Base-by-base conservation (phyloP, 1,140 invertebrate species). In the Philotrypesis tridentata region DNA sequence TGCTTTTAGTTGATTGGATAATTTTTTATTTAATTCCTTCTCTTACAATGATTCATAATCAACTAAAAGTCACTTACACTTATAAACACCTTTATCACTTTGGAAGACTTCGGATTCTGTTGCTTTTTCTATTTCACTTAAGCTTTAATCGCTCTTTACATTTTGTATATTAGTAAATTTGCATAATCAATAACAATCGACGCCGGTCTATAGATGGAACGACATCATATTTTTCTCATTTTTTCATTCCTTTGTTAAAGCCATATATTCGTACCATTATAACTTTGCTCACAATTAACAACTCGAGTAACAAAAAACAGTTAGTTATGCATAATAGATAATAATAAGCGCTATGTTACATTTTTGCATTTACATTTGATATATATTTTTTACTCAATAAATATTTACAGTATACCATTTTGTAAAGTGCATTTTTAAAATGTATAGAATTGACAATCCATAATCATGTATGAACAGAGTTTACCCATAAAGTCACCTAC, bases 91-190 rank as follows among this genome's bases (percentile, higher is more conserved):
- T 74, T 79, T 75, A 63, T 79, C 27, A 63, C 73, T 82, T 87
- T 89, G 89, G 89, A 90, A 90, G 88, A 90, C 89, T 14, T 90
- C 84, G 80, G 88, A 90, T 85, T 91, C 88, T 89, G 89, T 88
- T 89, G 89, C 85, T 87, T 9, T 37, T 84, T 82, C 48, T 63
- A 61, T 85, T 80, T 9, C 80, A 71, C 80, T 55, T 74, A 77
- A 80, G 8, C 25, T 43, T 77, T 60, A 70, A 14, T 76, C 33
- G n/a, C 37, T 31, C 33, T 37, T 72, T 80, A 77, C 6, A 70
- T 23, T 78, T 77, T 75, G 29, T 68, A 48, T 68, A 63, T 79
- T 72, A 21, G 48, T 80, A 84, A 77, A 43, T 70, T 72, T 78
- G 25, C 17, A 82, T 76, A 80, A 74, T 68, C 29, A 84, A 84